Base-by-base conservation (phyloP, 2,797 vertebrate species). In the Rhynchotus rufescens region DNA sequence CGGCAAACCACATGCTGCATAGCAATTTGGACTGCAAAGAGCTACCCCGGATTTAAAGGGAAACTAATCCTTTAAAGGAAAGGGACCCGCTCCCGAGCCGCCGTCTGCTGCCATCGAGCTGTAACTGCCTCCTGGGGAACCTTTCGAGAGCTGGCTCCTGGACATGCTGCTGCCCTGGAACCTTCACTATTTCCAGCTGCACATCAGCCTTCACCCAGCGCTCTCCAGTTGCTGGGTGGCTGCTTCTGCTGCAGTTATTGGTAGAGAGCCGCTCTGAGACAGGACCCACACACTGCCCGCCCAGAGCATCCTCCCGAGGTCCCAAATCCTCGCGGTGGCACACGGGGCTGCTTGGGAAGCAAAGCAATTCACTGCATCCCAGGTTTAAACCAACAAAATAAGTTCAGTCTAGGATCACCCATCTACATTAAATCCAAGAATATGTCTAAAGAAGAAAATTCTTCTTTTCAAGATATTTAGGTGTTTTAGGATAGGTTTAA, bases 41-140 rank as follows among this genome's bases (percentile, higher is more conserved):
- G 1, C 30, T 66, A 3, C 25, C 61, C 59, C 14, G 23, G 40
- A 90, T 93, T 95, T 94, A 94, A 96, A 94, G 96, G 73, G 86
- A 57, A 81, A 94, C 30, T 1, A 7, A 68, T 28, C 86, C 10
- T 42, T n/a, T 56, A 8, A 71, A 65, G 56, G 68, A 26, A 38
- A 19, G 1, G 1, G 19, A 60, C 15, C 21, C 10, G 9, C 7
- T 30, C 60, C 42, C 45, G 7, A 10, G 9, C 3, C 40, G 56
- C 36, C 36, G 4, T 4, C 28, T 52, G 60, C 23, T 62, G 61
- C 36, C 59, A 25, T 9, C 12, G 12, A 38, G 32, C 26, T 38
- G 20, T 21, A 10, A 36, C 59, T 16, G 12, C 26, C 59, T 61
- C 59, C 16, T 38, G 17, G 54, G 54, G 30, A 56, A 20, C 59